A percentile compares a stretch with the other conserved stretches of the same genome.
Conservation (phyloP, 2,113 vertebrate species). For the Brachyhypopomus gauderio region DNA sequence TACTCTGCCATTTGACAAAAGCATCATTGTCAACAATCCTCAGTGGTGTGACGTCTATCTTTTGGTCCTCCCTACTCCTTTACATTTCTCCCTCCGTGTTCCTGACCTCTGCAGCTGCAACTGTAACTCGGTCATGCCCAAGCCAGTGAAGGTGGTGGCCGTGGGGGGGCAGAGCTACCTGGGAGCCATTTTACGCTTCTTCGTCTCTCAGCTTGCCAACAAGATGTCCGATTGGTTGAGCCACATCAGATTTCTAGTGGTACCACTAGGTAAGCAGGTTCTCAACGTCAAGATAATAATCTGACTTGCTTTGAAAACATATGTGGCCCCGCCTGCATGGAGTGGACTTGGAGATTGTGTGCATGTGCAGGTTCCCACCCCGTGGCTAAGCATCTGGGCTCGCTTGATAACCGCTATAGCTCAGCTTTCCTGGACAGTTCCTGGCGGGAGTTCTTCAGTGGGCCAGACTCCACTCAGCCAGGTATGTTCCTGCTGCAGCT, state of each 20-base stretch:
- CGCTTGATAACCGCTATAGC: slow-evolving; percentile 74
- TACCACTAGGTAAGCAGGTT: slow-evolving; percentile 80
- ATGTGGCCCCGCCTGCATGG: not conserved
- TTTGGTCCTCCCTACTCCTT: not conserved
- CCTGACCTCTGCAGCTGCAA: slow-evolving; percentile 78
- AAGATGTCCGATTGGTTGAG: slow-evolving; percentile 88
- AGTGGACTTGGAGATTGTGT: too few relatives aligned
- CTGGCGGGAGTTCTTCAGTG: slow-evolving; percentile 79
- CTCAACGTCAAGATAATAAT: too few relatives aligned
- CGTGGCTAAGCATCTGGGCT: slow-evolving; percentile 78
- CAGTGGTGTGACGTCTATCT: not conserved
- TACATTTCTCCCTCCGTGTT: not conserved
- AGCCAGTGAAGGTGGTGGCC: slow-evolving; percentile 84
- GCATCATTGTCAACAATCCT: not conserved
- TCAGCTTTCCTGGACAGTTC: slow-evolving; percentile 75
- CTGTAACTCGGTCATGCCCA: slow-evolving; percentile 86
- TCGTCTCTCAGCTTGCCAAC: slow-evolving; percentile 85
- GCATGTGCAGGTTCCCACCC: slow-evolving; percentile 75
- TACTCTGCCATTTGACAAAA: not conserved
- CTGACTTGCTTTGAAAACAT: not conserved
- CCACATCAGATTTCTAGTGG: slow-evolving; percentile 86
- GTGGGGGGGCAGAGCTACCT: slow-evolving; percentile 87
- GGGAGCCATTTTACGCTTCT: slow-evolving; percentile 86
- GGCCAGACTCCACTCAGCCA: slow-evolving; percentile 69
- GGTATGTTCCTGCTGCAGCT: slow-evolving; percentile 57